A percentile compares a stretch with the other conserved stretches of the same genome.
phyloP scores from a whole-genome alignment of 2,797 vertebrate genomes.

The Anguilla pacifica region DNA sequence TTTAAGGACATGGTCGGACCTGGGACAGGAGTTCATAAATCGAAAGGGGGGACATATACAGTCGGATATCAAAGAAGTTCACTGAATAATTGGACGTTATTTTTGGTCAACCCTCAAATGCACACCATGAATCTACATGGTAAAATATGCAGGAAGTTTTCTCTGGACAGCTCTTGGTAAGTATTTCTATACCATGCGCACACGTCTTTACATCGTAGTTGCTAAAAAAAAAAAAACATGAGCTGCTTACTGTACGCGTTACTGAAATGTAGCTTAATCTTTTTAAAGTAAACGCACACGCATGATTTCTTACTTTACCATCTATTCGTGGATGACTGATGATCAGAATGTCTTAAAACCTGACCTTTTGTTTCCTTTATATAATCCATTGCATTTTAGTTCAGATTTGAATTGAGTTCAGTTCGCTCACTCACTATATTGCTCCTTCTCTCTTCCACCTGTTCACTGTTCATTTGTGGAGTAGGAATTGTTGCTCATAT shows the following conservation, averaged over 20 bases:
- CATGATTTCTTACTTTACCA: too few species aligned
- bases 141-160: constrained; percentile 52
- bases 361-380: background rate
- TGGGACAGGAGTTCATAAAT: background rate
- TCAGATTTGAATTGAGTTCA: background rate
- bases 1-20: constrained; percentile 5
- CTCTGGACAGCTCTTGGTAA: constrained; percentile 65
- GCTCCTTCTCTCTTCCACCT: background rate
- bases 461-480: background rate
- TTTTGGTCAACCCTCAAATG: background rate
- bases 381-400: background rate
- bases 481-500: background rate
- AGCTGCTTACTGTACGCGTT: background rate
- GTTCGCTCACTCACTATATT: background rate
- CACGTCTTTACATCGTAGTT: background rate
- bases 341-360: background rate
- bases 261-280: background rate
- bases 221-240: too few species aligned
- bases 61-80: background rate
- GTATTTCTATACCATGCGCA: constrained; percentile 17
- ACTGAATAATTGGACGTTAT: background rate
- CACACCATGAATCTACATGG: constrained; percentile 57
- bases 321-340: background rate
- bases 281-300: too few species aligned
- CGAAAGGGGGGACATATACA: background rate